Percentiles rank a stretch among this genome's conserved stretches.
Conservation (phyloP, 2,888 invertebrate species). For the Cistogaster globosa region DNA sequence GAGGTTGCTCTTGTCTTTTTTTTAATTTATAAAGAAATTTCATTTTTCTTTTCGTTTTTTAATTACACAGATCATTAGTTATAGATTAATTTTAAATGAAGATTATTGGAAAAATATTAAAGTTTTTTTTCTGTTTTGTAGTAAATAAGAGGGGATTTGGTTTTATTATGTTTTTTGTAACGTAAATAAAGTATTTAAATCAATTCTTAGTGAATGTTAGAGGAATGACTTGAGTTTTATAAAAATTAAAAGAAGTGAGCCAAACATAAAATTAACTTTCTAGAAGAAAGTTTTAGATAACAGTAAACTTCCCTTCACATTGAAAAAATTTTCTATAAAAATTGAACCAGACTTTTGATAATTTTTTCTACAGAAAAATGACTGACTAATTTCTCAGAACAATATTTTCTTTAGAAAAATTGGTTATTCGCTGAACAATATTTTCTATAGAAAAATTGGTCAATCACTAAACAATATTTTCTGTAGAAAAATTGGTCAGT, state of each 20-base stretch:
- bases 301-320: too few species aligned
- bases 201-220: not conserved
- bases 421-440: too few species aligned
- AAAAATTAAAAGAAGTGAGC: not conserved
- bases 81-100: conserved; percentile 36
- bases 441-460: not conserved
- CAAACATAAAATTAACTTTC: too few species aligned
- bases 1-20: not conserved
- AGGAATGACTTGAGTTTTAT: not conserved
- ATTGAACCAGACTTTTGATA: too few species aligned
- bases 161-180: not conserved
- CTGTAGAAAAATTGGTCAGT: not conserved
- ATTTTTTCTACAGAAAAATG: too few species aligned
- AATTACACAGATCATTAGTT: conserved; percentile 60
- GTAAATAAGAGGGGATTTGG: not conserved
- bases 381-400: too few species aligned
- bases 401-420: too few species aligned
- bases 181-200: not conserved
- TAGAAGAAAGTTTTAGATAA: too few species aligned
- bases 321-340: too few species aligned
- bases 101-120: conserved; percentile 16
- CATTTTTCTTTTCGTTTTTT: conserved; percentile 13
- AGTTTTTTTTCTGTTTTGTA: not conserved
- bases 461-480: not conserved
- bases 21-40: not conserved